Evolutionary conservation across 1,140 invertebrate genomes (phyloP).

Genomic region (Drosophila yakuba): DNA sequence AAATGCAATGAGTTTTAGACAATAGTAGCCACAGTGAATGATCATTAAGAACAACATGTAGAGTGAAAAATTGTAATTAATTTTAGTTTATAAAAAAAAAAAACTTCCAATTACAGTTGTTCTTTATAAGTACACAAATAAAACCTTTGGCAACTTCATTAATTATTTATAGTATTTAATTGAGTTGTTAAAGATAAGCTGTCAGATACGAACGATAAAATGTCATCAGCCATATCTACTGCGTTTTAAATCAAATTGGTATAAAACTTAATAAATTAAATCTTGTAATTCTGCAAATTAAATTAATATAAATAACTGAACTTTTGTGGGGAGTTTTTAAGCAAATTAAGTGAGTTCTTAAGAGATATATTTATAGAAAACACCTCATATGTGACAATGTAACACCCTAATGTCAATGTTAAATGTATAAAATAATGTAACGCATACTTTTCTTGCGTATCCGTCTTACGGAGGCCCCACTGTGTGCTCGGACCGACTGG

Average conservation of each 20-base stretch:
- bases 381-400: too few relatives aligned
- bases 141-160: not conserved
- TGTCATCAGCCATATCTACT: not conserved
- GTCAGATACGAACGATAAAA: not conserved
- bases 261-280: too few relatives aligned
- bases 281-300: not conserved
- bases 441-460: not conserved
- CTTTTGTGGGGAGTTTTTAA: too few relatives aligned
- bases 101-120: not conserved
- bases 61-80: not conserved
- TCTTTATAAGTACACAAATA: not conserved
- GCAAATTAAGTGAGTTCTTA: too few relatives aligned
- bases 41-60: not conserved
- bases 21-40: constrained; percentile 28
- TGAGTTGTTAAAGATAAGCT: not conserved
- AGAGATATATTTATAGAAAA: too few relatives aligned
- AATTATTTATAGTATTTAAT: not conserved
- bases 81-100: too few relatives aligned
- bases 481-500: constrained; percentile 23
- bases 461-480: not conserved
- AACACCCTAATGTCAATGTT: too few relatives aligned
- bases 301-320: too few relatives aligned
- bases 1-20: constrained; percentile 57
- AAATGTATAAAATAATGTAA: not conserved
- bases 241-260: not conserved